These are phyloP conservation scores for Ameiurus melas DNA, from an alignment of 2,113 vertebrate species.

Conservation along the genomic window DNA sequence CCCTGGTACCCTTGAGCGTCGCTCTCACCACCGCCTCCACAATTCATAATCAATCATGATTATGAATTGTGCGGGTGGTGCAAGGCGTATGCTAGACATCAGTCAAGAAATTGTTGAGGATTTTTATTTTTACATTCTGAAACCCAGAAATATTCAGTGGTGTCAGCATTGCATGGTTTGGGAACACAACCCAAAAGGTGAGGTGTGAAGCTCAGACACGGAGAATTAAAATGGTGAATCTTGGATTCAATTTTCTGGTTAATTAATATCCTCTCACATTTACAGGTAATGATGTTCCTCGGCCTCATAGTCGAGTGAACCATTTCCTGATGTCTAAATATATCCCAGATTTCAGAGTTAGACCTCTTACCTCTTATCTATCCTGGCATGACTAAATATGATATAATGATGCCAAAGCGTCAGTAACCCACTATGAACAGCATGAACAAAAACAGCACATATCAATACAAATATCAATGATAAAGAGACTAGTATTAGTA, in stretches of 20 bases:
- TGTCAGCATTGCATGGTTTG: not conserved
- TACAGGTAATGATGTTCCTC: slow-evolving; percentile 18
- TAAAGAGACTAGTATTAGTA: not conserved
- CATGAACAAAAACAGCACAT: not conserved
- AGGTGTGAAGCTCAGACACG: not conserved
- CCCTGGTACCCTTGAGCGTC: slow-evolving; percentile 37
- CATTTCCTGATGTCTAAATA: slow-evolving; percentile 33
- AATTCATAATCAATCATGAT: too few species aligned
- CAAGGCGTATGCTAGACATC: too few species aligned
- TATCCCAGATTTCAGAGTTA: not conserved
- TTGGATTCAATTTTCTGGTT: slow-evolving; percentile 42
- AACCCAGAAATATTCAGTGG: not conserved
- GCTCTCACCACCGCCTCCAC: not conserved
- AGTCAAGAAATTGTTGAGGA: too few species aligned
- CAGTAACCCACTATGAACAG: not conserved
- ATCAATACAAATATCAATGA: not conserved
- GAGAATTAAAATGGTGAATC: slow-evolving; percentile 15
- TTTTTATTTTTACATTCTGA: not conserved
- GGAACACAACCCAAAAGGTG: not conserved
- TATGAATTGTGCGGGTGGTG: not conserved
- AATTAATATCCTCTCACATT: slow-evolving; percentile 45
- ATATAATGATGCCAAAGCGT: not conserved
- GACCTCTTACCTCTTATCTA: not conserved
- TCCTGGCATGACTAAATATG: not conserved
- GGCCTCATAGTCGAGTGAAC: not conserved